Evolutionary conservation across 1,140 invertebrate species (phyloP), one percentile per base, ranked within the genome.

Genomic region (Chlorops oryzae): DNA sequence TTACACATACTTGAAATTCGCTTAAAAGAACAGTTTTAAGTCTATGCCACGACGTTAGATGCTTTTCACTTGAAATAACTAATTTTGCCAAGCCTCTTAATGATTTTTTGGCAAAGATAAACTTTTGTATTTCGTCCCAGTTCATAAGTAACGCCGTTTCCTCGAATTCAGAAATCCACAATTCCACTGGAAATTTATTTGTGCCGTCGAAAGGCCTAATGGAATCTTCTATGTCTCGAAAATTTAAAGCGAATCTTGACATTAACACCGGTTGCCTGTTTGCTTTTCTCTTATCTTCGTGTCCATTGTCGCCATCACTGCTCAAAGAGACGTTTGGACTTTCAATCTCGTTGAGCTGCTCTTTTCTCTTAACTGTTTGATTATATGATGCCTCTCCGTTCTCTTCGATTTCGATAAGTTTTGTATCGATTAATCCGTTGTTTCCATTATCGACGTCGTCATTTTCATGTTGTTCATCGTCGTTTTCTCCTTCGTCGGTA

Each of bases 221-320:
- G 15, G 22, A 38, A 20, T 51, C 50, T 51, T 51, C 43, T 13
- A 51, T 42, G 13, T 51, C 50, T n/a, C 42, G 21, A 45, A 46
- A 51, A 22, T 41, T 51, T 12, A 51, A 37, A 15, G 42, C 32
- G 20, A 50, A 50, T 4, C 50, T n/a, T n/a, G n/a, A n/a, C n/a
- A n/a, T n/a, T 6, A 21, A 2, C n/a, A 20, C 20, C 13, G 20
- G 7, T 22, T 22, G 6, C n/a, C 35, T 50, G n/a, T n/a, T n/a
- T n/a, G n/a, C n/a, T 18, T 39, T 39, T 25, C 18, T 38, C 15
- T 25, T 15, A 35, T 9, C 2, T 12, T n/a, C n/a, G n/a, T n/a
- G n/a, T n/a, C 18, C 12, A 12, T 15, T 20, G 17, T 41, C 7
- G 21, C 3, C 1, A 42, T 17, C 32, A 15, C 18, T 39, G 4